Percentiles rank a stretch among this genome's conserved stretches.
Conservation (phyloP, 2,113 vertebrate species). For the Lipotes vexillifer region DNA sequence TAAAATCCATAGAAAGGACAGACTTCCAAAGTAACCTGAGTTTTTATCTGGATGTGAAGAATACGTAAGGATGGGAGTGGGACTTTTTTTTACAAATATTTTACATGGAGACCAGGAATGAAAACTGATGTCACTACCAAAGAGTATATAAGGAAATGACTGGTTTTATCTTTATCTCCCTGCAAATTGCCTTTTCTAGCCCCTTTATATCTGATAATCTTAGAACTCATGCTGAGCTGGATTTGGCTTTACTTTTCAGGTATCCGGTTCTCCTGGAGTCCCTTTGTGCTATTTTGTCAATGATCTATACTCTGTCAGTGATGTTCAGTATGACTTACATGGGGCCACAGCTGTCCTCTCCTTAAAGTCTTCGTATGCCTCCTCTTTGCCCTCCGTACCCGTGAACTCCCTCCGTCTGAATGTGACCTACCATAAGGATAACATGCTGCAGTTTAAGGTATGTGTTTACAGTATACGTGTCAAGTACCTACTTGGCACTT, state of each 20-base stretch:
- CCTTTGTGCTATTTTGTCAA: constrained; percentile 83
- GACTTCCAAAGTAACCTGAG: not conserved
- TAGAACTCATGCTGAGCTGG: not conserved
- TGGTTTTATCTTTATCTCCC: not conserved
- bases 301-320: constrained; percentile 78
- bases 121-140: not conserved
- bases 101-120: not conserved
- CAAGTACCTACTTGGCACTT: not conserved
- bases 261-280: not conserved
- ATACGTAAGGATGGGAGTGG: not conserved
- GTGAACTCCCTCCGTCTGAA: constrained; percentile 80
- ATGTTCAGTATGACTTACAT: fast-evolving
- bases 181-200: not conserved
- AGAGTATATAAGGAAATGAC: not conserved
- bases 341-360: constrained; percentile 78
- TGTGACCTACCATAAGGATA: constrained; percentile 80
- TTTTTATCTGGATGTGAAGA: not conserved
- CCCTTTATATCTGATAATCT: not conserved
- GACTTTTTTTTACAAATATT: not conserved
- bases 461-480: not conserved
- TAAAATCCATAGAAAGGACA: not conserved
- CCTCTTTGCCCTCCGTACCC: constrained; percentile 71
- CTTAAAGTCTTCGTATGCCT: constrained; percentile 68
- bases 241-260: constrained; percentile 69
- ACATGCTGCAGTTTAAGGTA: constrained; percentile 92